Conservation (phyloP, 2,888 invertebrate genomes). For the Lacanobia oleracea region DNA sequence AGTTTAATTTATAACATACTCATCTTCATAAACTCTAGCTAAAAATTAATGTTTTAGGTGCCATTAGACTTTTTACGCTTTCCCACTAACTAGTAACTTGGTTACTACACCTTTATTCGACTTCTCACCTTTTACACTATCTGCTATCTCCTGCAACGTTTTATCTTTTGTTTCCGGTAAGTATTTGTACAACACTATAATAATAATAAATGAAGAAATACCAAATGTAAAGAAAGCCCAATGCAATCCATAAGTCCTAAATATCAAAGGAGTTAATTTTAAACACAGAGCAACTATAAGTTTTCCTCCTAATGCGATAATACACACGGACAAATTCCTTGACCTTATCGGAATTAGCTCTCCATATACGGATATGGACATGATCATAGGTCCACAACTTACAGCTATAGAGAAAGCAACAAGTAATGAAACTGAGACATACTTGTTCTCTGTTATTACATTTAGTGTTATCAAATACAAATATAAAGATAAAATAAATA, state of each 20-base stretch:
- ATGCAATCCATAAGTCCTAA: constrained; percentile 65
- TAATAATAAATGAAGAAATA: constrained; percentile 43
- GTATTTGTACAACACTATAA: constrained; percentile 67
- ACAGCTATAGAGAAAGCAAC: constrained; percentile 67
- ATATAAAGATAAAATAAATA: constrained; percentile 67
- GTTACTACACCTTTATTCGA: background rate
- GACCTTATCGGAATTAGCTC: constrained; percentile 70
- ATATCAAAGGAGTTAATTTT: constrained; percentile 68
- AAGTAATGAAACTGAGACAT: constrained; percentile 64
- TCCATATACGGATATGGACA: constrained; percentile 65
- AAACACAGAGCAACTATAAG: constrained; percentile 39
- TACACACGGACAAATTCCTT: constrained; percentile 64
- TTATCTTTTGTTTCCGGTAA: constrained; percentile 77
- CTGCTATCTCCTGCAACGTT: constrained; percentile 72
- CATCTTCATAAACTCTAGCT: no score
- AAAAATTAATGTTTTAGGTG: no score
- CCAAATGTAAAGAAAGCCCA: constrained; percentile 70
- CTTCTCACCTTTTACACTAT: constrained; percentile 50
- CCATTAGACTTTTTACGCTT: background rate
- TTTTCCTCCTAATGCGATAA: constrained; percentile 40
- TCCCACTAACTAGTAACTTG: background rate
- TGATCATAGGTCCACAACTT: constrained; percentile 70
- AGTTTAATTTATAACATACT: no score
- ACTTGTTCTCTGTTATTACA: constrained; percentile 64
- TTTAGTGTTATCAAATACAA: constrained; percentile 63